Base-by-base conservation (phyloP, 1,140 invertebrate genomes). In the Sitophilus oryzae region DNA sequence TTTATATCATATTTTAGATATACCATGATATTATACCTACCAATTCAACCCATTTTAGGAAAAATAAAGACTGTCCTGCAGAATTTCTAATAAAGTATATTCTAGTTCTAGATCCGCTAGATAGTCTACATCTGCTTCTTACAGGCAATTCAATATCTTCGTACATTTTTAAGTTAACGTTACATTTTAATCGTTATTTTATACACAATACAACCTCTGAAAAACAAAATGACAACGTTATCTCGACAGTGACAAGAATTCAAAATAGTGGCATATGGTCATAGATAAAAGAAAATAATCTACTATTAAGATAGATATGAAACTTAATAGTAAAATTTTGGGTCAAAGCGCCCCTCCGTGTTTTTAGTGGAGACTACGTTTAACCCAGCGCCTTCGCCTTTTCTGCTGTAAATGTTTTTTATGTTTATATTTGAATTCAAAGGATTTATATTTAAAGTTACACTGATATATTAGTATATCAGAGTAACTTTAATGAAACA, bases 1-100 rank as follows among this genome's bases (percentile, higher is more conserved):
- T 1, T 14, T 30, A 18, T 6, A 15, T 8, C 14, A 8, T 11
- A n/a, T 15, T 25, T n/a, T 44, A 8, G 16, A n/a, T 9, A 18
- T n/a, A 5, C 0, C n/a, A 8, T 44, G 0, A 5, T 10, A 30
- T 4, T 21, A 21, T 23, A 21, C 40, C 3, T 42, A 54, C 52
- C 25, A 47, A 18, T 54, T 54, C 52, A 15, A 54, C 10, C 43
- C 37, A 54, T 47, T 54, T 54, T 9, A 54, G 21, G 25, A 54
- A 34, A 43, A 0, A 30, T 23, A 14, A 44, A 38, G 9, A 53
- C 20, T n/a, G 11, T 5, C 11, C 9, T 19, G 20, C 20, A 10
- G 42, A 11, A 9, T 20, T 11, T n/a, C 3, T 44, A n/a, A 44
- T 30, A 48, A 48, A 48, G 19, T 48, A 30, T 21, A 49, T 37